These are phyloP conservation scores for Phanerotoma sp. DNA, from an alignment of 2,888 invertebrate species.

Conservation along the genomic window DNA sequence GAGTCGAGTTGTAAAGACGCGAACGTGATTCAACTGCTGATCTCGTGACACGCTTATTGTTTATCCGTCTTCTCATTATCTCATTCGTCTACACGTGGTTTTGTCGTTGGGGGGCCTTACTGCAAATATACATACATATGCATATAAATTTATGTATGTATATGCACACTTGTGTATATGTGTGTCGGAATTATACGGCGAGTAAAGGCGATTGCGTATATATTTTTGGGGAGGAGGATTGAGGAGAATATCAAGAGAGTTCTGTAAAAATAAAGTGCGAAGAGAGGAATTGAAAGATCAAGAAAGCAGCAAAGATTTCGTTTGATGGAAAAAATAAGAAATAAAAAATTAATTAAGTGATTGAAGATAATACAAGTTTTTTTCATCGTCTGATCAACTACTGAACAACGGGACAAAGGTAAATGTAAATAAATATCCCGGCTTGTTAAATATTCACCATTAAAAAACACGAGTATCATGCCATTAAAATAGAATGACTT, in stretches of 20 bases:
- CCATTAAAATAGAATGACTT: slow-evolving; percentile 6
- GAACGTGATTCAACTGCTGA: slow-evolving; percentile 17
- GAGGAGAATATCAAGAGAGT: not conserved
- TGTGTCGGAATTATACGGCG: not conserved
- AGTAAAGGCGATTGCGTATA: slow-evolving; percentile 4
- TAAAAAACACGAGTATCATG: not conserved
- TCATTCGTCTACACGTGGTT: slow-evolving; percentile 18
- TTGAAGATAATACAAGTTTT: too few species aligned
- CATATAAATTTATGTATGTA: not conserved
- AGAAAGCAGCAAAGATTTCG: not conserved
- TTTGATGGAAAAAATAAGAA: not conserved
- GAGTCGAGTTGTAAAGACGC: slow-evolving; percentile 34
- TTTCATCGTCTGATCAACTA: too few species aligned
- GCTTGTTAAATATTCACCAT: not conserved
- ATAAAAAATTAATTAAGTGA: too few species aligned
- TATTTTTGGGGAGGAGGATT: slow-evolving; percentile 4
- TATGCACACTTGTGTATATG: too few species aligned
- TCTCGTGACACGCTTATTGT: slow-evolving; percentile 19
- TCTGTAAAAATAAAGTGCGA: slow-evolving; percentile 3
- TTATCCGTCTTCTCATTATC: slow-evolving; percentile 16
- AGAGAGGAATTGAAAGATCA: not conserved
- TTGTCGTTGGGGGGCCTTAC: too few species aligned
- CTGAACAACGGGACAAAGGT: not conserved
- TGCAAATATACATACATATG: too few species aligned
- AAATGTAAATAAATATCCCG: not conserved